These are phyloP conservation scores for Daphoenositta chrysoptera DNA, from an alignment of 2,113 vertebrate genomes.

Conservation along the genomic window DNA sequence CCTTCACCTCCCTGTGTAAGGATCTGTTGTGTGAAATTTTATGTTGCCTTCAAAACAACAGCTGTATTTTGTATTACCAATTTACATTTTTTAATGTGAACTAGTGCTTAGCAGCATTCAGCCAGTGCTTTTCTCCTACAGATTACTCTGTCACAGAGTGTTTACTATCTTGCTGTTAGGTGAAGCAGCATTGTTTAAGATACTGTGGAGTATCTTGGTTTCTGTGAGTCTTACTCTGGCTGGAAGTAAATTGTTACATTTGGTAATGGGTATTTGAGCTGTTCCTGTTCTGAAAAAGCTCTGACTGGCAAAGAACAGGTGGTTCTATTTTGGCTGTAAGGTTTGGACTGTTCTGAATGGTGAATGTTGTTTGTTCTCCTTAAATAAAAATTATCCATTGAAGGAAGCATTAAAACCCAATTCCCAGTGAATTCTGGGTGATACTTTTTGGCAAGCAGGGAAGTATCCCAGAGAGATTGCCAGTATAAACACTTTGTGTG, in stretches of 20 bases:
- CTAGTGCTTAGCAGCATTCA: not conserved
- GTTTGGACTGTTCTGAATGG: not conserved
- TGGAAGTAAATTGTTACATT: not conserved
- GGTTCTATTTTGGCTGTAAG: not conserved
- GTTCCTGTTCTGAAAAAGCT: not conserved
- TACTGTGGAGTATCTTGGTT: accelerated
- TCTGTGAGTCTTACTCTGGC: not conserved
- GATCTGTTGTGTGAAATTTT: not conserved
- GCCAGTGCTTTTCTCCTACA: not conserved
- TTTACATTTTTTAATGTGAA: not conserved
- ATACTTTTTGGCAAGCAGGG: not conserved
- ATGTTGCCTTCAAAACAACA: not conserved
- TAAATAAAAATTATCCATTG: not conserved
- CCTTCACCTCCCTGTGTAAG: not conserved
- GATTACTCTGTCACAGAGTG: not conserved
- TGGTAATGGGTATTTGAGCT: not conserved
- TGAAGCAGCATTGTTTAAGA: not conserved
- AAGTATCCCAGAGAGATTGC: not conserved
- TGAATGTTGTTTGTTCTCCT: not conserved
- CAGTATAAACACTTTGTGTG: not conserved
- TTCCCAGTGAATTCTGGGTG: not conserved
- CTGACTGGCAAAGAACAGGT: not conserved
- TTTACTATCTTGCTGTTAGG: not conserved
- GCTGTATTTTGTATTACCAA: not conserved
- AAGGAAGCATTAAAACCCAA: not conserved